phyloP scores from a whole-genome alignment of 2,888 invertebrate genomes.

The Beris morrisii region DNA sequence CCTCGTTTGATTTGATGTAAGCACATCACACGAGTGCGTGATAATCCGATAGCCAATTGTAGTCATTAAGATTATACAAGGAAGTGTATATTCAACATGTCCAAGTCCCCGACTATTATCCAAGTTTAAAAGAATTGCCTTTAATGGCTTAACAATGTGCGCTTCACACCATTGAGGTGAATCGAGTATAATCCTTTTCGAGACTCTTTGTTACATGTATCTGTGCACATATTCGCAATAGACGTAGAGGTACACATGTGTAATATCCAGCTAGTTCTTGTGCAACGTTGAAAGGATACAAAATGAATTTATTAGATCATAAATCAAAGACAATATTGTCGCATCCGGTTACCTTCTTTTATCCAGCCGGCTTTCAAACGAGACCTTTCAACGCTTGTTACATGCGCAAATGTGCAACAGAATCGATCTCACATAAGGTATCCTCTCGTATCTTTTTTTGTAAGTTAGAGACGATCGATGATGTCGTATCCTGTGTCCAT shows the following conservation, averaged over 20 bases:
- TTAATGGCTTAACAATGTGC: too few relatives aligned
- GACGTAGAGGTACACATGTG: neutral
- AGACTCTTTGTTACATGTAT: neutral
- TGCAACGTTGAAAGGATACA: constrained; percentile 42
- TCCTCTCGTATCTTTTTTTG: constrained; percentile 20
- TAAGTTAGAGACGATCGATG: constrained; percentile 20
- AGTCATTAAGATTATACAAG: too few relatives aligned
- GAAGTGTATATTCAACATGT: too few relatives aligned
- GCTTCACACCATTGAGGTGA: too few relatives aligned
- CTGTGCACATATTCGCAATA: neutral
- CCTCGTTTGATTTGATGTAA: too few relatives aligned
- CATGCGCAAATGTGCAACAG: neutral
- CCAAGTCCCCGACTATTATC: too few relatives aligned
- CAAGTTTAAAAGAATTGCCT: too few relatives aligned
- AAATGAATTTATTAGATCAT: constrained; percentile 51
- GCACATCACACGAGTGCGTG: too few relatives aligned
- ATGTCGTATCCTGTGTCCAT: constrained; percentile 30
- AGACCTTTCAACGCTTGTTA: constrained; percentile 1
- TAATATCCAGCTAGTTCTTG: constrained; percentile 19
- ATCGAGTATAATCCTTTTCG: neutral
- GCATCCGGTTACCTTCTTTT: constrained; percentile 45
- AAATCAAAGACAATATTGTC: constrained; percentile 53
- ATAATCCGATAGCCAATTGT: too few relatives aligned
- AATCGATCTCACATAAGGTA: constrained; percentile 21
- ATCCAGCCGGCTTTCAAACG: constrained; percentile 9